Evolutionary conservation across 1,140 invertebrate genomes (phyloP).

Genomic region (Drosophila teissieri): DNA sequence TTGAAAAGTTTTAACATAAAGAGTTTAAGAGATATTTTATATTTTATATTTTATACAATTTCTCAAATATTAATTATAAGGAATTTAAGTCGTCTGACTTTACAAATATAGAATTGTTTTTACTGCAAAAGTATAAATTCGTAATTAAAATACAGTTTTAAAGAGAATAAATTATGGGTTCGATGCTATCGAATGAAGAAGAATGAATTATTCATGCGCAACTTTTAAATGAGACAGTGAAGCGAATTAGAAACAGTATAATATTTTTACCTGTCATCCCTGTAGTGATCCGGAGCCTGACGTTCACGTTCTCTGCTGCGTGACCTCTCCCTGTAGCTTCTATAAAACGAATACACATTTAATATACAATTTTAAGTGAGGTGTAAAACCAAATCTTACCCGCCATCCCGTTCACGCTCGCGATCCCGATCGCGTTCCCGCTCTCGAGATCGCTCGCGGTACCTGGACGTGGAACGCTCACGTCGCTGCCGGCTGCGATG

Average conservation of each 20-base stretch:
- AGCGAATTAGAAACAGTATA: neutral
- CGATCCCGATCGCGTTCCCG: slow-evolving; percentile 89
- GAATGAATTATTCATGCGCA: neutral
- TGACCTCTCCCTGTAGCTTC: slow-evolving; percentile 86
- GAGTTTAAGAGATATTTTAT: too few relatives aligned
- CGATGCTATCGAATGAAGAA: neutral
- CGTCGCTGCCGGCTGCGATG: slow-evolving; percentile 89
- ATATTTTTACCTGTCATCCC: slow-evolving; percentile 89
- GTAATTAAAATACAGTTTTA: neutral
- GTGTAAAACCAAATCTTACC: slow-evolving; percentile 44
- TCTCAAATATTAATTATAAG: too few relatives aligned
- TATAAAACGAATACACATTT: neutral
- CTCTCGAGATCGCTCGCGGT: slow-evolving; percentile 88
- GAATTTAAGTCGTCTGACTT: neutral
- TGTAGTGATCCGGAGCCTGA: slow-evolving; percentile 87
- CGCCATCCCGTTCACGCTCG: slow-evolving; percentile 88
- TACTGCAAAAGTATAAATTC: neutral
- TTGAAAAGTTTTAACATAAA: neutral
- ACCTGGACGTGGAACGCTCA: slow-evolving; percentile 92
- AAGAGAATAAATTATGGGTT: neutral
- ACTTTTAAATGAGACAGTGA: neutral
- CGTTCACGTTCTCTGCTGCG: slow-evolving; percentile 87
- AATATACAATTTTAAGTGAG: too few relatives aligned
- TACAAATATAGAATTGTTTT: neutral
- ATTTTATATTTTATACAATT: too few relatives aligned